Percentiles rank a stretch among this genome's conserved stretches.
Conservation (phyloP, 2,888 invertebrate genomes). For the Oxytorus armatus region DNA sequence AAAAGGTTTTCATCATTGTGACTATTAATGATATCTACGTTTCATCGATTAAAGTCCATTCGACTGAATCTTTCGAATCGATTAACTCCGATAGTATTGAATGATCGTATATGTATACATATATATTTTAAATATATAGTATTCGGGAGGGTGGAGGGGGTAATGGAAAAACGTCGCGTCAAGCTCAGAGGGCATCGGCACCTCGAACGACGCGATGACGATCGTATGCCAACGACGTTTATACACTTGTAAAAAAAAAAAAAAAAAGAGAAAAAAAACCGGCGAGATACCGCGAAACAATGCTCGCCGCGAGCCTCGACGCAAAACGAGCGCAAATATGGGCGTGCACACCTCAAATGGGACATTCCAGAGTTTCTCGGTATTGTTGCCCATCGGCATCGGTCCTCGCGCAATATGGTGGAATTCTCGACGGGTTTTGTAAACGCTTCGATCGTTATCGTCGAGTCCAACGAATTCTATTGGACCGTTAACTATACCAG, state of each 20-base stretch:
- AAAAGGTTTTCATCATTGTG: background rate
- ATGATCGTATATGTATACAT: background rate
- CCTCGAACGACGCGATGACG: conserved; percentile 56
- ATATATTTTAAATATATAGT: conserved; percentile 6
- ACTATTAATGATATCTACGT: background rate
- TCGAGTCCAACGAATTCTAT: background rate
- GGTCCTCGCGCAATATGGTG: conserved; percentile 28
- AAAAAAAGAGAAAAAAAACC: conserved; percentile 36
- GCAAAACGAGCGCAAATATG: conserved; percentile 77
- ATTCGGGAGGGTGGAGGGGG: conserved; percentile 7
- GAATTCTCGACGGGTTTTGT: conserved; percentile 44
- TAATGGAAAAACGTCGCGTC: conserved; percentile 5
- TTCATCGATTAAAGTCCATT: conserved; percentile 49
- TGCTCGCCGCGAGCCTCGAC: conserved; percentile 72
- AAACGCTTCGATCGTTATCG: conserved; percentile 22
- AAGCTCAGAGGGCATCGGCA: conserved; percentile 67
- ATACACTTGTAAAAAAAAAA: conserved; percentile 74
- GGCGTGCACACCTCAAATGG: conserved; percentile 83
- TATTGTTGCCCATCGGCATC: conserved; percentile 72
- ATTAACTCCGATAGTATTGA: conserved; percentile 1
- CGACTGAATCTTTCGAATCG: conserved; percentile 49
- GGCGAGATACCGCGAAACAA: conserved; percentile 82
- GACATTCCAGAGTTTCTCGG: conserved; percentile 83
- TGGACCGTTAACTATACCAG: no score
- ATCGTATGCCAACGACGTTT: conserved; percentile 66